phyloP scores from a whole-genome alignment of 2,888 invertebrate genomes.

The Pyralis farinalis region DNA sequence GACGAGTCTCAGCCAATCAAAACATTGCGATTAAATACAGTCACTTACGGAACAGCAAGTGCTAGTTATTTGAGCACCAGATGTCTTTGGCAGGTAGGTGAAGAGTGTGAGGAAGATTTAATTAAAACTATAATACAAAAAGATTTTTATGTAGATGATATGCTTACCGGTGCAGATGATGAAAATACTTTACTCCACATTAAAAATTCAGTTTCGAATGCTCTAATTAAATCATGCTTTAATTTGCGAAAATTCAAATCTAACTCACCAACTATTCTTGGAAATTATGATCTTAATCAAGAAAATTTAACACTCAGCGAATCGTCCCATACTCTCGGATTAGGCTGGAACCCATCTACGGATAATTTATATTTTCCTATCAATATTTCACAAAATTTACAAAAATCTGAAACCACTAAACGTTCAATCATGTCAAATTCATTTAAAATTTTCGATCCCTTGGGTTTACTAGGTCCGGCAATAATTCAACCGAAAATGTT shows the following conservation, averaged over 20 bases:
- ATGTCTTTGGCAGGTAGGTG: too few species aligned
- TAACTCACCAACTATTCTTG: slow-evolving; percentile 10
- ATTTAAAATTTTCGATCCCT: slow-evolving; percentile 14
- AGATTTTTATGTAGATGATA: slow-evolving; percentile 26
- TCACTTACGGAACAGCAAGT: too few species aligned
- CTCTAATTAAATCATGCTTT: slow-evolving; percentile 17
- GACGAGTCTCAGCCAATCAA: too few species aligned
- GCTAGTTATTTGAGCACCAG: too few species aligned
- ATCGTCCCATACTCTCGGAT: slow-evolving; percentile 11
- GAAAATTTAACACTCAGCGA: slow-evolving; percentile 21
- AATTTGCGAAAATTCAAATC: slow-evolving; percentile 20
- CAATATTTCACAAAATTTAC: background rate
- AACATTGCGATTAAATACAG: too few species aligned
- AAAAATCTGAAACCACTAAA: slow-evolving; percentile 7
- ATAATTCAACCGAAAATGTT: slow-evolving; percentile 15
- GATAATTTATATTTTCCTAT: slow-evolving; percentile 5
- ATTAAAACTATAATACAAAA: slow-evolving; percentile 25
- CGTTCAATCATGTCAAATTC: slow-evolving; percentile 10
- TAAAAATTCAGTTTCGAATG: slow-evolving; percentile 10
- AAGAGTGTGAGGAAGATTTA: slow-evolving; percentile 17
- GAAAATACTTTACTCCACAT: slow-evolving; percentile 12
- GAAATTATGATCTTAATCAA: slow-evolving; percentile 1
- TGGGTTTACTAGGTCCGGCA: slow-evolving; percentile 10
- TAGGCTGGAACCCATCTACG: slow-evolving; percentile 4
- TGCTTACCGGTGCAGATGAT: slow-evolving; percentile 19